Conservation (phyloP, 2,113 vertebrate genomes). For the Craseonycteris thonglongyai region DNA sequence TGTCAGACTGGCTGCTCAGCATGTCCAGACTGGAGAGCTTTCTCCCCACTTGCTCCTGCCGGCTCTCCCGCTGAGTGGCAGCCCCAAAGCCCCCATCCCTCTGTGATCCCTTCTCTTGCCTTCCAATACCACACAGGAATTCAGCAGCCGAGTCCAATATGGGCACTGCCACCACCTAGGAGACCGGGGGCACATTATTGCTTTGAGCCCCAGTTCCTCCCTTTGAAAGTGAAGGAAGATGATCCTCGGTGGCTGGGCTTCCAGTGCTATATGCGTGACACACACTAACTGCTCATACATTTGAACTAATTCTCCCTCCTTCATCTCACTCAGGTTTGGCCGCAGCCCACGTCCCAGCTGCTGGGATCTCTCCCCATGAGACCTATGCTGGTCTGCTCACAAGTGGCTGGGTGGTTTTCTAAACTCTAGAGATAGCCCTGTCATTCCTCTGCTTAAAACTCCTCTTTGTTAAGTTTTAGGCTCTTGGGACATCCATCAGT, state of each 20-base stretch:
- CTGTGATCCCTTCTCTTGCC: neutral
- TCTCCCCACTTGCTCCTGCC: neutral
- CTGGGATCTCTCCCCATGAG: neutral
- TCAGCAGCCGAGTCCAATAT: neutral
- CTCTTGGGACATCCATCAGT: neutral
- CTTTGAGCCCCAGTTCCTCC: neutral
- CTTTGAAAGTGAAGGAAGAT: neutral
- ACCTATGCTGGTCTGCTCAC: neutral
- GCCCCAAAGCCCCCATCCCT: neutral
- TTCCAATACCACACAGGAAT: neutral
- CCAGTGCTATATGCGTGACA: neutral
- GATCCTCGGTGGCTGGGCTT: neutral
- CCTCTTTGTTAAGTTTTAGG: neutral
- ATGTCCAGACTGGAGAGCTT: neutral
- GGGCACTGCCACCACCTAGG: neutral
- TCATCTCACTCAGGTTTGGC: neutral
- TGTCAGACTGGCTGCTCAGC: too few species aligned
- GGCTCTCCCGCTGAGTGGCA: neutral
- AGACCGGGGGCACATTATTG: neutral
- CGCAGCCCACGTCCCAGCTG: neutral
- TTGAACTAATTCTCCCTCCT: neutral
- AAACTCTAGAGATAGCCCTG: neutral
- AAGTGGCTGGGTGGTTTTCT: neutral
- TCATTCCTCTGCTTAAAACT: neutral
- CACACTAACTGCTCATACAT: neutral